phyloP scores from a whole-genome alignment of 2,797 vertebrate genomes.

The Notolepis coatsorum region DNA sequence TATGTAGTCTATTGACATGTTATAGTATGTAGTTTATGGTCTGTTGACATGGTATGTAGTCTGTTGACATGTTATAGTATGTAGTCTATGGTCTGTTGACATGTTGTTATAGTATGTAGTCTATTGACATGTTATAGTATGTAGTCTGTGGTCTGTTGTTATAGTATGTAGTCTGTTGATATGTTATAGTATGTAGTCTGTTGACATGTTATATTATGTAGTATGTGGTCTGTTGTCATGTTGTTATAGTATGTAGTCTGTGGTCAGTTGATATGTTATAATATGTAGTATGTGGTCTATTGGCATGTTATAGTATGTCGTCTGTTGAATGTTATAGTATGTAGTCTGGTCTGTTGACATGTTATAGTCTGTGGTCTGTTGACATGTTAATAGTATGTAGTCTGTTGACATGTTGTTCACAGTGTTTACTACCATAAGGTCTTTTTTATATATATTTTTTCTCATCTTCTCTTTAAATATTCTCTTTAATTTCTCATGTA shows the following conservation, averaged over 20 bases:
- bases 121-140: no score
- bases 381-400: background rate
- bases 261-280: conserved; percentile 19
- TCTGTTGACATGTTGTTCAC: conserved; percentile 67
- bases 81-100: conserved; percentile 15
- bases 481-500: conserved; percentile 59
- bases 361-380: no score
- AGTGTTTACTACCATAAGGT: conserved; percentile 79
- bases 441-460: conserved; percentile 53
- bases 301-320: conserved; percentile 19
- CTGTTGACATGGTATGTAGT: no score
- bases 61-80: no score
- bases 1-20: no score
- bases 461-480: conserved; percentile 49
- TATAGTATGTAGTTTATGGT: background rate
- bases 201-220: no score
- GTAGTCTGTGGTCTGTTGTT: conserved; percentile 22
- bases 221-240: background rate
- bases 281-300: no score
- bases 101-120: conserved; percentile 16
- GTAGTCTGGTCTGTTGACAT: no score
- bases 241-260: no score
- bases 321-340: conserved; percentile 26
- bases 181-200: no score
- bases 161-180: no score